Percentiles rank a stretch among this genome's conserved stretches.
phyloP scores from a whole-genome alignment of 1,140 invertebrate genomes.

The Drosophila ficusphila region DNA sequence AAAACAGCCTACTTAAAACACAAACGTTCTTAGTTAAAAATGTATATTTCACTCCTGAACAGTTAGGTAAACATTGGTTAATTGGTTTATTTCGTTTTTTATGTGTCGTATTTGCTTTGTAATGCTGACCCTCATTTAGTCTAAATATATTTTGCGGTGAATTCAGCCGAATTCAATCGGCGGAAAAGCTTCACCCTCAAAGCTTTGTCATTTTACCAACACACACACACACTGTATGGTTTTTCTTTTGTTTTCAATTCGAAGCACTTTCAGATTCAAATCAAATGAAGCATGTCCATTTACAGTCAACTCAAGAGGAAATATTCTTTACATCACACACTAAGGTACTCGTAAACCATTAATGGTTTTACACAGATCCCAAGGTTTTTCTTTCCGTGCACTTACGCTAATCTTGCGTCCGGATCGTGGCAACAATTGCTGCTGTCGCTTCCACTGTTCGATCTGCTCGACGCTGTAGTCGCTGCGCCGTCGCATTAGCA shows the following conservation, averaged over 20 bases:
- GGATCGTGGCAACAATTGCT: slow-evolving; percentile 50
- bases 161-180: slow-evolving; percentile 1
- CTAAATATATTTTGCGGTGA: background rate
- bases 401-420: slow-evolving; percentile 76
- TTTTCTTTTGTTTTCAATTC: slow-evolving; percentile 17
- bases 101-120: background rate
- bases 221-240: background rate
- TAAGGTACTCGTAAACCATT: background rate
- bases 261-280: background rate
- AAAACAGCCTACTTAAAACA: no score
- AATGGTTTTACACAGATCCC: background rate
- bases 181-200: slow-evolving; percentile 2
- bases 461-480: slow-evolving; percentile 77
- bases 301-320: no score
- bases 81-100: no score
- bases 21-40: no score
- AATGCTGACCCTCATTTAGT: slow-evolving; percentile 4
- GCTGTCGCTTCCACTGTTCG: slow-evolving; percentile 73
- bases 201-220: background rate
- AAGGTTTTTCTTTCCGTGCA: slow-evolving; percentile 9
- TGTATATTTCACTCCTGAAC: no score
- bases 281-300: no score
- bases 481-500: slow-evolving; percentile 76
- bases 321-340: no score
- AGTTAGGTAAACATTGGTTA: no score